phyloP scores from a whole-genome alignment of 2,888 invertebrate genomes.

The Pseudococcus jackbeardsleyi region DNA sequence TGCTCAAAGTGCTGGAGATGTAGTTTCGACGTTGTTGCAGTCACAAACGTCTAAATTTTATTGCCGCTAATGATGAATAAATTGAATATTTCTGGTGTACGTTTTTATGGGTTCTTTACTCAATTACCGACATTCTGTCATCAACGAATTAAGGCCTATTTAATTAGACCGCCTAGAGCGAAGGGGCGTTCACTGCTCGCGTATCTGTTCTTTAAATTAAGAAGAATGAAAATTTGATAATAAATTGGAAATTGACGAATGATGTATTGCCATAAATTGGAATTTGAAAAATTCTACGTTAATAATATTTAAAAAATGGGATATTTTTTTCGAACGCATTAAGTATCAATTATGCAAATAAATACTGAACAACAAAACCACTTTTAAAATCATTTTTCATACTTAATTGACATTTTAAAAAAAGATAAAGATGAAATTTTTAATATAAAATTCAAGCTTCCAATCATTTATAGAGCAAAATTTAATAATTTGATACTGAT shows the following conservation, averaged over 20 bases:
- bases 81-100: slow-evolving; percentile 7
- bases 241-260: background rate
- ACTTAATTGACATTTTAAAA: too few relatives aligned
- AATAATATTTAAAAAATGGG: too few relatives aligned
- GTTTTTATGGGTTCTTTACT: background rate
- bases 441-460: too few relatives aligned
- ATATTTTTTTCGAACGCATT: too few relatives aligned
- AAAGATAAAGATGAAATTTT: too few relatives aligned
- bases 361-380: too few relatives aligned
- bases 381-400: too few relatives aligned
- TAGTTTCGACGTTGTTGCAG: background rate
- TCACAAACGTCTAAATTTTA: slow-evolving; percentile 18
- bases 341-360: too few relatives aligned
- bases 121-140: slow-evolving; percentile 3
- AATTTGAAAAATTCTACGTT: too few relatives aligned
- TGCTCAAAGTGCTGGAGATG: slow-evolving; percentile 21
- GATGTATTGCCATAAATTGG: too few relatives aligned
- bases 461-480: too few relatives aligned
- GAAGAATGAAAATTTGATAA: background rate
- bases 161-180: background rate
- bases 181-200: background rate
- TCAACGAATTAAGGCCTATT: slow-evolving; percentile 33
- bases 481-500: too few relatives aligned
- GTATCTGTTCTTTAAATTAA: background rate
- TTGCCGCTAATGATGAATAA: slow-evolving; percentile 22